A percentile compares a stretch with the other conserved stretches of the same genome.
These are phyloP conservation scores for Uropetala carovei DNA, from an alignment of 2,888 invertebrate genomes.

Conservation along the genomic window DNA sequence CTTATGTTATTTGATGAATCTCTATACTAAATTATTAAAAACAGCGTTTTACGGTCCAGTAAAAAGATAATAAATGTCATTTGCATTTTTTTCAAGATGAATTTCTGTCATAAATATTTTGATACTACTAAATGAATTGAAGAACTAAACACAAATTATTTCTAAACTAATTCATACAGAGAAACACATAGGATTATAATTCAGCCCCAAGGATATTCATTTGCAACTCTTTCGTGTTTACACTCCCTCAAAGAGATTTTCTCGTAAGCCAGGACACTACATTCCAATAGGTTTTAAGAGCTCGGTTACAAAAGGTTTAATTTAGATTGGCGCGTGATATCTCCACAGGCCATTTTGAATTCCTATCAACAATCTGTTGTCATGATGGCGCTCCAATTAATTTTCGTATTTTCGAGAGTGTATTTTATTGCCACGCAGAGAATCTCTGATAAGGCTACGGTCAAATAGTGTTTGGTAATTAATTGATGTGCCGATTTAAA, in stretches of 20 bases:
- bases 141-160: too few relatives aligned
- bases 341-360: slow-evolving; percentile 3
- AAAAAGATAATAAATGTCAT: too few relatives aligned
- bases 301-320: slow-evolving; percentile 11
- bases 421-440: slow-evolving; percentile 21
- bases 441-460: slow-evolving; percentile 7
- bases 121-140: too few relatives aligned
- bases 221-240: not conserved
- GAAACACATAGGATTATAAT: not conserved
- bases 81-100: too few relatives aligned
- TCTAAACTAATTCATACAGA: too few relatives aligned
- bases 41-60: too few relatives aligned
- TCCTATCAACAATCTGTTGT: slow-evolving; percentile 22
- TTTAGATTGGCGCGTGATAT: slow-evolving; percentile 32
- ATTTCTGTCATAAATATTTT: too few relatives aligned
- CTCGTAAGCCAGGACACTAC: not conserved
- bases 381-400: slow-evolving; percentile 10
- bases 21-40: too few relatives aligned
- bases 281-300: not conserved
- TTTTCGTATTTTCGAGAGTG: not conserved
- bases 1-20: too few relatives aligned
- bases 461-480: slow-evolving; percentile 23
- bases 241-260: not conserved
- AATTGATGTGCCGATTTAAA: not conserved
- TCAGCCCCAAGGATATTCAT: not conserved